These are phyloP conservation scores for Lochmaea crataegi DNA, from an alignment of 2,888 invertebrate species.

Conservation along the genomic window DNA sequence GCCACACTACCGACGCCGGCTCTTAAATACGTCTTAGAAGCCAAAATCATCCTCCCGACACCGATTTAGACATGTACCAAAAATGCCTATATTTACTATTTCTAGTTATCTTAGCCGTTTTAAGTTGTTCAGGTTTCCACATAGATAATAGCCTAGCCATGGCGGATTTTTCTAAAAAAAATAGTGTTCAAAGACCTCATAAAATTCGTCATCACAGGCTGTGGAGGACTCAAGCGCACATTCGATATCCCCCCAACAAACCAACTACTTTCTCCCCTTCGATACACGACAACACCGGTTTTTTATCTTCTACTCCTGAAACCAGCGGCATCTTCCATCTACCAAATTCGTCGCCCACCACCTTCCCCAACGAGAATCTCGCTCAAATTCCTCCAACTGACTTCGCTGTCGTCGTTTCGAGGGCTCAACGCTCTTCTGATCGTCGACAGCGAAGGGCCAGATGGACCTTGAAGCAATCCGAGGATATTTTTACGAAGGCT, in stretches of 20 bases:
- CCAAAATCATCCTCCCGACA: slow-evolving; percentile 20
- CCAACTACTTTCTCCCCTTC: too few species aligned
- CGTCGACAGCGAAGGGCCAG: slow-evolving; percentile 34
- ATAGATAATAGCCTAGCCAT: slow-evolving; percentile 61
- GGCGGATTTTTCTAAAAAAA: slow-evolving; percentile 60
- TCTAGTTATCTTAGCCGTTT: slow-evolving; percentile 64
- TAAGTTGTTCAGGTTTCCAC: slow-evolving; percentile 66
- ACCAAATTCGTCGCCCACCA: slow-evolving; percentile 28
- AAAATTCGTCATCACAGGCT: slow-evolving; percentile 54
- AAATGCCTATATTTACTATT: slow-evolving; percentile 66
- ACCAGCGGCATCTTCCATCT: neutral
- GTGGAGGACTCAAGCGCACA: slow-evolving; percentile 49
- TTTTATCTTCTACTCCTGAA: neutral
- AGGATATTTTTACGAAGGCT: slow-evolving; percentile 74
- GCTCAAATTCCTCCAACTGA: slow-evolving; percentile 52
- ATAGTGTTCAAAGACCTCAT: slow-evolving; percentile 48
- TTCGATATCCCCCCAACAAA: slow-evolving; percentile 28
- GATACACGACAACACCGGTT: slow-evolving; percentile 8
- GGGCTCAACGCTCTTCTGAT: slow-evolving; percentile 41
- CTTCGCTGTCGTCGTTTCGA: slow-evolving; percentile 36
- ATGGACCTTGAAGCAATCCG: slow-evolving; percentile 56
- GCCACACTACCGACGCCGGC: slow-evolving; percentile 53
- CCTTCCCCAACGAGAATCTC: slow-evolving; percentile 46
- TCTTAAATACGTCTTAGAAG: slow-evolving; percentile 53
- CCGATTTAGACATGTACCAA: slow-evolving; percentile 63